Evolutionary conservation across 2,113 vertebrate species (phyloP).

Genomic region (Gyps fulvus): DNA sequence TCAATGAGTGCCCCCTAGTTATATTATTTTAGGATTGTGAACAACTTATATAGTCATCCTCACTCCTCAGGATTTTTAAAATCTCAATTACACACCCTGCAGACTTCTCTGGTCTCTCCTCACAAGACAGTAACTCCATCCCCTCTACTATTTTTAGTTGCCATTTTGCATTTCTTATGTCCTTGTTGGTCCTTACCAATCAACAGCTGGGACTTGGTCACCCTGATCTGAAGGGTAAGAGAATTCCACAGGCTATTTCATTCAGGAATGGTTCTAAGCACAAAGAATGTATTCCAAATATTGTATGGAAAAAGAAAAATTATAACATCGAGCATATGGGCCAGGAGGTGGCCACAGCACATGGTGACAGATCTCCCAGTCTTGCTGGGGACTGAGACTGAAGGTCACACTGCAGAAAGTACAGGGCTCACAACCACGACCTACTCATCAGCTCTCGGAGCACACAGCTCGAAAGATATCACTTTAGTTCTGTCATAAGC

Average conservation of each 20-base stretch:
- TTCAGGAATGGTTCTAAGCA: not conserved
- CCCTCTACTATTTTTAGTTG: not conserved
- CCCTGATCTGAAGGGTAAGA: not conserved
- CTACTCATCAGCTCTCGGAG: not conserved
- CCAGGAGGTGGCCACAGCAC: not conserved
- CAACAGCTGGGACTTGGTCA: not conserved
- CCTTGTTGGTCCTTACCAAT: not conserved
- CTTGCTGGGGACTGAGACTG: not conserved
- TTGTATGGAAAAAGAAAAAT: not conserved
- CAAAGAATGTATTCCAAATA: not conserved
- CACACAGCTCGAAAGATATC: not conserved
- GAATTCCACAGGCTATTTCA: not conserved
- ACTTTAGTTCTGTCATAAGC: not conserved
- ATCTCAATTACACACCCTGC: not conserved
- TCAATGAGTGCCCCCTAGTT: not conserved
- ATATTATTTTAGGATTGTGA: not conserved
- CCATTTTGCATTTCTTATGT: not conserved
- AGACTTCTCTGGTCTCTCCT: not conserved
- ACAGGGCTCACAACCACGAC: accelerated
- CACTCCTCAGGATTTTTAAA: not conserved
- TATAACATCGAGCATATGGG: not conserved
- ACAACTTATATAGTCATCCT: not conserved
- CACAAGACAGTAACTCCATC: not conserved
- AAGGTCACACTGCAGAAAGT: not conserved
- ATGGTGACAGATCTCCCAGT: not conserved